Base-by-base conservation (phyloP, 2,113 vertebrate genomes). In the Camelus dromedarius region DNA sequence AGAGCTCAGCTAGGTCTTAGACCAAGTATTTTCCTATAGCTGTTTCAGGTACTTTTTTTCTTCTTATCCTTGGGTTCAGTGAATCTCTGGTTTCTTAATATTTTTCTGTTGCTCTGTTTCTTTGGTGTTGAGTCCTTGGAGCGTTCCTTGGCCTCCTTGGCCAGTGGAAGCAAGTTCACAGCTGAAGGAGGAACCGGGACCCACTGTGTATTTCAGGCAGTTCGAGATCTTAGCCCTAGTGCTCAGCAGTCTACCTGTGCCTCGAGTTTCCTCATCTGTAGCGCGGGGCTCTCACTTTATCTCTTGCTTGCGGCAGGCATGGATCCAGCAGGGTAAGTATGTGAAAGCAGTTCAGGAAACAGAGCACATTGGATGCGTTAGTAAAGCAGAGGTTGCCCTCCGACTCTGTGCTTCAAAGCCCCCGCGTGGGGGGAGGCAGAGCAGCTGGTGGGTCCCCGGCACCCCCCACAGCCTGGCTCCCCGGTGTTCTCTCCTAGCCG, bases 401-500 rank as follows among this genome's bases (percentile, higher is more conserved):
- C 8, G 1, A 13, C 10, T 11, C 24, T 35, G 4, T 11, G 26
- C 20, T 8, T 18, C 38, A 7, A 48, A 1, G 22, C 2, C 9
- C 22, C 15, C 52, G 6, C 0, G 35, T 42, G 38, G 15, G 52
- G n/a, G 38, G 13, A 46, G 58, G 35, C 22, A 7, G 28, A 16
- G 58, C 0, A 0, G 35, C 50, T 15, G 8, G 69, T 9, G 3
- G 16, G 9, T 0, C 8, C n/a, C 30, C 1, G 0, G 52, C 0
- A 1, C 58, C 6, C 54, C 76, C 62, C 73, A 76, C 15, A 0
- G 79, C 93, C 48, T 4, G 3, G 35, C 12, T 26, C 13, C 38
- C 35, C 62, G 70, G 38, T 94, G 73, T 35, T 89, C 42, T 56
- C 9, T 50, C 73, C 4, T 84, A 99, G 99, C 95, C 99, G 99